Evolutionary conservation across 2,113 vertebrate species (phyloP), one percentile per base, ranked within the genome.

Genomic region (Lepisosteus osseus): DNA sequence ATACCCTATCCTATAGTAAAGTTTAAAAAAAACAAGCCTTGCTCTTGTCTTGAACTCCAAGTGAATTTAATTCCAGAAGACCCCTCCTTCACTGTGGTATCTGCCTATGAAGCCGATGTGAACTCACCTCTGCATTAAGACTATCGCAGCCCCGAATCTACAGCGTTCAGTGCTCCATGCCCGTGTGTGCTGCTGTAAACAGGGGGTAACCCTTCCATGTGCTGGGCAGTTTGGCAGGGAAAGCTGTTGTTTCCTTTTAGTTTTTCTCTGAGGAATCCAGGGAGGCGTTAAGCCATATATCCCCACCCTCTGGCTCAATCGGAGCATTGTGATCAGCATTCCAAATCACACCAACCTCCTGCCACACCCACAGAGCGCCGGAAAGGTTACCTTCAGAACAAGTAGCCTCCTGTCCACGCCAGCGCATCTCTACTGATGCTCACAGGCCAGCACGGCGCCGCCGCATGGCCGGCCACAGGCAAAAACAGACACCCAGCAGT

Each of bases 301-400:
- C 64, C 69, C 64, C 57, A 59, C 42, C 72, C 55, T 75, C 29
- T 29, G 29, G 29, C 29, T 73, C 62, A 82, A 79, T 74, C 54
- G 61, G 29, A 7, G 40, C 65, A 71, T 74, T 82, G 80, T 82
- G 13, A n/a, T 55, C 64, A 47, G 13, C 71, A 79, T 79, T 79
- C 72, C 69, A 57, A 41, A 70, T 44, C 68, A 69, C 73, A 67
- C 77, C 76, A 62, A 69, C 69, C 65, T 72, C 64, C 62, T 29
- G 56, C n/a, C 6, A 44, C 43, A 61, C 45, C 66, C 61, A 15
- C 7, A 64, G 43, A n/a, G n/a, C 56, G n/a, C 56, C n/a, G 51
- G 15, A 54, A 54, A 67, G 45, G 66, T 68, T 51, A 54, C 11
- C 47, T 59, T 59, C n/a, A 59, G 3, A 59, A 59, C 56, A 59